Evolutionary conservation across 92 coral and sea anemone species (phyloP).

Genomic region (Zoanthus gigantus): DNA sequence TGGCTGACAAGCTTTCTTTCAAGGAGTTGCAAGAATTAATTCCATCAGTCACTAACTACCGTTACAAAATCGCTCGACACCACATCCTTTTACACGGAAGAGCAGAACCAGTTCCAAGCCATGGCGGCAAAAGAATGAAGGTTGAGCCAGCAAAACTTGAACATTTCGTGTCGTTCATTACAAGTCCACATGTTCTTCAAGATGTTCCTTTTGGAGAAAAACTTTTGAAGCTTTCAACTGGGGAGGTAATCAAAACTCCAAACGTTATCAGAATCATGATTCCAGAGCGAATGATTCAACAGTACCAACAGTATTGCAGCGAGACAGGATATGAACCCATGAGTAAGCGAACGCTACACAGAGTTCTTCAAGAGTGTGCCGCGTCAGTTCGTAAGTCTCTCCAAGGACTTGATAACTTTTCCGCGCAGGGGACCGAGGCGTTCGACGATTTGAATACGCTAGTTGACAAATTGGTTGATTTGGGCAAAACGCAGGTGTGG

Average conservation of each 20-base stretch:
- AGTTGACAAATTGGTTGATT: background rate
- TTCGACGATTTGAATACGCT: conserved; percentile 49
- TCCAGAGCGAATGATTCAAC: conserved; percentile 57
- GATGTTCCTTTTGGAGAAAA: conserved; percentile 67
- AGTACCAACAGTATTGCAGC: conserved; percentile 51
- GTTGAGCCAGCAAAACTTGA: conserved; percentile 41
- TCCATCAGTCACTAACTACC: background rate
- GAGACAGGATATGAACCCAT: conserved; percentile 48
- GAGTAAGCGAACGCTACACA: conserved; percentile 54
- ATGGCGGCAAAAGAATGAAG: background rate
- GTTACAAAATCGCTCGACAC: background rate
- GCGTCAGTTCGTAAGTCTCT: conserved; percentile 57
- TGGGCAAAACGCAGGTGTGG: background rate
- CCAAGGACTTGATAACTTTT: conserved; percentile 66
- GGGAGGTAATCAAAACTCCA: conserved; percentile 57
- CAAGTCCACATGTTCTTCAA: conserved; percentile 68
- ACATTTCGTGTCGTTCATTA: conserved; percentile 64
- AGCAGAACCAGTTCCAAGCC: background rate
- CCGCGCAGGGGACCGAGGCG: conserved; percentile 63
- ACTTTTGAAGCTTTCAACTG: conserved; percentile 55
- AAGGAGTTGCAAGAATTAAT: conserved; percentile 9
- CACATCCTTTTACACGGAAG: conserved; percentile 5
- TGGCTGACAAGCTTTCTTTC: background rate
- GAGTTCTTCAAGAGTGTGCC: conserved; percentile 54
- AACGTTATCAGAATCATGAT: conserved; percentile 60